phyloP scores from a whole-genome alignment of 2,113 vertebrate species.

The Machaerirhynchus nigripectus region DNA sequence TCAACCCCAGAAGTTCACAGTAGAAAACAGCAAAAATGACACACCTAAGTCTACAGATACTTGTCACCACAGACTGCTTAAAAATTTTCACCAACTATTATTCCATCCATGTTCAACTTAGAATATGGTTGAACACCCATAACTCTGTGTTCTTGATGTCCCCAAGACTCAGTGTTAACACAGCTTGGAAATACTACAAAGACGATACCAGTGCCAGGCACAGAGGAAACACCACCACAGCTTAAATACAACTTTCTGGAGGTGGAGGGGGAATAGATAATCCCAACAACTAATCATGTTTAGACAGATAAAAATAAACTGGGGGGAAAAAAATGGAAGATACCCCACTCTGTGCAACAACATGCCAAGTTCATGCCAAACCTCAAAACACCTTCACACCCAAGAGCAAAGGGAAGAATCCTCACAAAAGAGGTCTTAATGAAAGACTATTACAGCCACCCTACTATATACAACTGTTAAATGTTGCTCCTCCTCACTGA shows the following conservation, averaged over 20 bases:
- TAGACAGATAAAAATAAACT: neutral
- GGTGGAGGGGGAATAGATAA: neutral
- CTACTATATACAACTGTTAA: neutral
- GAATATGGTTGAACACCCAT: neutral
- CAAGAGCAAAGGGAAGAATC: neutral
- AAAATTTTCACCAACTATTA: neutral
- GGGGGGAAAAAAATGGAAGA: neutral
- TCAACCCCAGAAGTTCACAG: neutral
- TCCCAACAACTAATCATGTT: neutral
- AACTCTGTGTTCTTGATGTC: accelerated
- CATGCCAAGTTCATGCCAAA: accelerated
- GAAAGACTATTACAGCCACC: neutral
- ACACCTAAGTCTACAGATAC: neutral
- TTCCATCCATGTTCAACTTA: neutral
- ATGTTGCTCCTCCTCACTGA: neutral
- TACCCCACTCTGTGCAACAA: neutral
- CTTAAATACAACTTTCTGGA: neutral
- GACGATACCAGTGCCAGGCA: accelerated
- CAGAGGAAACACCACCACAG: neutral
- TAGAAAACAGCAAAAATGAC: neutral
- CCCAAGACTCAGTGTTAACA: neutral
- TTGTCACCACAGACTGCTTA: neutral
- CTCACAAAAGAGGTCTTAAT: neutral
- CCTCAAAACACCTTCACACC: neutral
- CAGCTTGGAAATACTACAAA: neutral